Evolutionary conservation across 2,888 invertebrate genomes (phyloP), one percentile per base, ranked within the genome.

Genomic region (Habrosyne pyritoides): DNA sequence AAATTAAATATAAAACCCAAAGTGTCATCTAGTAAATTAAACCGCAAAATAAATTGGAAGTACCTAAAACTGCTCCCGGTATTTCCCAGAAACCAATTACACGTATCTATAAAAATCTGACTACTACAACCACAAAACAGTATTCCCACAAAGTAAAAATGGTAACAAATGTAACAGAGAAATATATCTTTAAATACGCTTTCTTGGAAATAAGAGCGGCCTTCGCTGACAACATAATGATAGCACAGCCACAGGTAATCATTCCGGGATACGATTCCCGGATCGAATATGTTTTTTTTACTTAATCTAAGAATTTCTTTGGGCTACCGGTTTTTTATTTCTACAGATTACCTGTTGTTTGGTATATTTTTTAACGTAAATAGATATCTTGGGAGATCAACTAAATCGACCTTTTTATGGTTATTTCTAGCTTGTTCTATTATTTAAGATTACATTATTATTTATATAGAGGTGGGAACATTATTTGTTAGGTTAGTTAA

Each of bases 191-290:
- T 49, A 49, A 26, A 49, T 8, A 21, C 36, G 33, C 24, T 50
- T 61, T 58, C 56, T 33, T 36, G 55, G 56, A 56, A 59, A 59
- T 53, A 28, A 60, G 59, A 54, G 56, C 68, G 42, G 53, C 62
- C 54, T 59, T 54, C 52, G 55, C 63, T 60, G 68, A 68, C 66
- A 62, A 46, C 30, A 60, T 71, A 71, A 71, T 69, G 64, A 64
- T 59, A 62, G 65, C 61, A 67, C 57, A 53, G 63, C 71, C 64
- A 62, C 71, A 71, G 71, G 71, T 71, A 71, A 71, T 69, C 66
- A 63, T 60, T 18, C n/a, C 33, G 59, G 60, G 55, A 57, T 68
- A 64, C 53, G 58, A 66, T 66, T 66, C 71, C 66, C 50, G 60
- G 49, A 28, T 54, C 61, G 54, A 63, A 64, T 60, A 62, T 65